Conservation (phyloP, 2,113 vertebrate species). For the Tapirus terrestris region DNA sequence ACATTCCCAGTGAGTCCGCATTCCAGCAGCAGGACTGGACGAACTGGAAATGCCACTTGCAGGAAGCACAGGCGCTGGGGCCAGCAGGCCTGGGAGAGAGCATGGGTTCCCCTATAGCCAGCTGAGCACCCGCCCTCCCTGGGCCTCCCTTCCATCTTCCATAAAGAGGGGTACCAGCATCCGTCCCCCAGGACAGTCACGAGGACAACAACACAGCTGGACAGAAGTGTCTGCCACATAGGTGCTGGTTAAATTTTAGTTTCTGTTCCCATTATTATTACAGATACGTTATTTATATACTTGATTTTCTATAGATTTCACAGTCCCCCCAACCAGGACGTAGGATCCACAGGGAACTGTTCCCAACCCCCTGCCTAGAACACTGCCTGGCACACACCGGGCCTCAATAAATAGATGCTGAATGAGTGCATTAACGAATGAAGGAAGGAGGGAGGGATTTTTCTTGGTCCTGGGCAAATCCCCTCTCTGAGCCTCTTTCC, state of each 20-base stretch:
- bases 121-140: neutral
- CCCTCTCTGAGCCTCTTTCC: neutral
- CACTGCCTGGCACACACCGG: neutral
- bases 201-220: neutral
- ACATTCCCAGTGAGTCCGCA: accelerated
- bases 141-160: neutral
- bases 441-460: neutral
- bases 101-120: accelerated
- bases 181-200: accelerated
- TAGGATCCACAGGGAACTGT: neutral
- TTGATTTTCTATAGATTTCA: neutral
- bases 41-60: neutral
- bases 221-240: accelerated
- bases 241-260: neutral
- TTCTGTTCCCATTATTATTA: neutral
- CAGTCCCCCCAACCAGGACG: neutral
- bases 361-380: neutral
- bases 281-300: neutral
- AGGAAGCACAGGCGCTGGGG: neutral
- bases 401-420: neutral
- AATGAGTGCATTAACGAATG: neutral
- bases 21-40: neutral
- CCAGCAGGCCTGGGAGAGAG: neutral
- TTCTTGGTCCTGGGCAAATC: neutral
- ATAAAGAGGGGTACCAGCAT: accelerated